phyloP scores from a whole-genome alignment of 2,888 invertebrate species.

The Lithophane leautieri region DNA sequence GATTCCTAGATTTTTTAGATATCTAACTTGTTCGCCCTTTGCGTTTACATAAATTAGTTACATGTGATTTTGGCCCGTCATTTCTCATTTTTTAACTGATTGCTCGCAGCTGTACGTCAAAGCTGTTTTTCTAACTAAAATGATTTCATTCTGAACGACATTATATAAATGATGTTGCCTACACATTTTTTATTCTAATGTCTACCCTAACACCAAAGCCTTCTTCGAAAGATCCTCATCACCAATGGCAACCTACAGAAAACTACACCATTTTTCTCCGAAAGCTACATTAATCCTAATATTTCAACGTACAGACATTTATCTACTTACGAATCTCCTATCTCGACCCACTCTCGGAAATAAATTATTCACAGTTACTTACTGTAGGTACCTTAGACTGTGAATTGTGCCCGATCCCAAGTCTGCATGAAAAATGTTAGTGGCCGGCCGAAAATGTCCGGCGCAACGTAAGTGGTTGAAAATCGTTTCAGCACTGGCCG shows the following conservation, averaged over 20 bases:
- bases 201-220: neutral
- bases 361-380: constrained; percentile 65
- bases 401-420: constrained; percentile 66
- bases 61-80: neutral
- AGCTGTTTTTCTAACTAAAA: neutral
- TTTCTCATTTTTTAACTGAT: neutral
- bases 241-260: constrained; percentile 8
- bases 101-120: neutral
- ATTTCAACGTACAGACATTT: constrained; percentile 64
- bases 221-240: constrained; percentile 7
- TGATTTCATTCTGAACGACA: neutral
- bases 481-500: constrained; percentile 75
- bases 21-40: neutral
- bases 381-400: constrained; percentile 57
- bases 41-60: too few species aligned
- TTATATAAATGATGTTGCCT: neutral
- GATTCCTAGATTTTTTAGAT: too few species aligned
- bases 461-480: constrained; percentile 74
- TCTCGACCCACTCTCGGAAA: constrained; percentile 65
- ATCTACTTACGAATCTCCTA: constrained; percentile 64
- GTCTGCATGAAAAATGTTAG: constrained; percentile 76
- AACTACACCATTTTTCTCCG: constrained; percentile 44
- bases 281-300: constrained; percentile 62
- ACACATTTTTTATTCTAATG: neutral
- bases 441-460: constrained; percentile 71